phyloP scores from a whole-genome alignment of 2,113 vertebrate genomes.

The Athene noctua region DNA sequence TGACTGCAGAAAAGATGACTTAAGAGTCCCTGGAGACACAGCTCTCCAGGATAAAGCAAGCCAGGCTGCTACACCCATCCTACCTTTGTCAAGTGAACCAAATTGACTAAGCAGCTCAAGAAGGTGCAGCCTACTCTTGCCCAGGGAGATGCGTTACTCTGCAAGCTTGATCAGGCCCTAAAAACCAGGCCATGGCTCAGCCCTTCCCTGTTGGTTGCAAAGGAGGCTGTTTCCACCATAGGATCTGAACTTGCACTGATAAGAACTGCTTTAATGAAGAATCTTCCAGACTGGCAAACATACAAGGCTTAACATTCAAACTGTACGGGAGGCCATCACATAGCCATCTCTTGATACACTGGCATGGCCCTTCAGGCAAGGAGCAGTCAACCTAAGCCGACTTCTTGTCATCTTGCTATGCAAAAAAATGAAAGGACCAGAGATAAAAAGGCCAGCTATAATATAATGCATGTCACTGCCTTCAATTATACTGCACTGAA shows the following conservation, averaged over 20 bases:
- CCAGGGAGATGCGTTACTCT: neutral
- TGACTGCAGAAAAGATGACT: neutral
- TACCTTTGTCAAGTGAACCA: neutral
- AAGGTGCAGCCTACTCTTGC: neutral
- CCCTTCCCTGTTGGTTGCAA: neutral
- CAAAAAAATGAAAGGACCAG: neutral
- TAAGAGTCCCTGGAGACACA: neutral
- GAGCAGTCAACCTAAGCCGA: neutral
- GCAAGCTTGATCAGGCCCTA: neutral
- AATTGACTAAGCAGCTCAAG: neutral
- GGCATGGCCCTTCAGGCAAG: neutral
- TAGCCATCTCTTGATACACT: neutral
- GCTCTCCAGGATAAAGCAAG: neutral
- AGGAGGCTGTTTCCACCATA: neutral
- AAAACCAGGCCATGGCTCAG: neutral
- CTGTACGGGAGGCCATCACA: neutral
- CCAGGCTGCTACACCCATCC: neutral
- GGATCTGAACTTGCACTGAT: neutral
- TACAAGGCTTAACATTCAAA: neutral
- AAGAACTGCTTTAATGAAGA: neutral
- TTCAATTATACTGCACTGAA: neutral
- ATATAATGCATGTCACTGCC: neutral
- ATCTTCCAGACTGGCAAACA: neutral
- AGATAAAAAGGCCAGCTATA: neutral
- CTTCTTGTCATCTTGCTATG: neutral